Evolutionary conservation across 2,797 vertebrate genomes (phyloP).

Genomic region (Poeciliopsis presidionis): DNA sequence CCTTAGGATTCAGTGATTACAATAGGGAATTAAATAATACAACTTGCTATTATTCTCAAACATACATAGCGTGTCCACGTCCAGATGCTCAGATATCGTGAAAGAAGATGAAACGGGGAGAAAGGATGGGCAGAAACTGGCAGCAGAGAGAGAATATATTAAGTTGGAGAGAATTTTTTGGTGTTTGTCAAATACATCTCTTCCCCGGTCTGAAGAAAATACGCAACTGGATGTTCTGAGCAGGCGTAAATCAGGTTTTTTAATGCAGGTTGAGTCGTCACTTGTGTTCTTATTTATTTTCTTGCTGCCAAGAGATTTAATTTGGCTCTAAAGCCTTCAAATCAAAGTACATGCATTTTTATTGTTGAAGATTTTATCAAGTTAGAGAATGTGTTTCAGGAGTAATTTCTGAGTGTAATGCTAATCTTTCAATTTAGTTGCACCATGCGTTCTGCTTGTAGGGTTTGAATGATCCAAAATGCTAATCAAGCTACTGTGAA

Average conservation of each 20-base stretch:
- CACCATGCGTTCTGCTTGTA: conserved; percentile 9
- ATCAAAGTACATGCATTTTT: not conserved
- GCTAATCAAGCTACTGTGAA: conserved; percentile 11
- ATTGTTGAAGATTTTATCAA: not conserved
- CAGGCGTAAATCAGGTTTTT: not conserved
- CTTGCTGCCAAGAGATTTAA: not conserved
- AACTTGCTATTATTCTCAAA: conserved; percentile 68
- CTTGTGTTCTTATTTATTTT: conserved; percentile 36
- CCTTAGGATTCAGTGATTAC: conserved; percentile 53
- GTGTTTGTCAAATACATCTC: not conserved
- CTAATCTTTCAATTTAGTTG: not conserved
- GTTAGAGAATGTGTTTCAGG: conserved; percentile 7
- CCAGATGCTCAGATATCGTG: conserved; percentile 56
- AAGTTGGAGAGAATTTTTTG: conserved; percentile 30
- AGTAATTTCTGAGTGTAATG: conserved; percentile 1
- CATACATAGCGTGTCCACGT: conserved; percentile 60
- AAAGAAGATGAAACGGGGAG: conserved; percentile 52
- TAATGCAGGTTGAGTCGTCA: conserved; percentile 1
- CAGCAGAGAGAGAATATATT: conserved; percentile 41
- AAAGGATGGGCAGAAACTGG: conserved; percentile 36
- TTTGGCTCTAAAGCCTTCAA: not conserved
- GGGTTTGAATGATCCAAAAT: conserved; percentile 22
- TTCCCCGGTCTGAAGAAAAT: not conserved
- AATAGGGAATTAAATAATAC: conserved; percentile 57
- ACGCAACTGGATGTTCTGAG: not conserved